Conservation (phyloP, 2,113 vertebrate species). For the Larimichthys crocea region DNA sequence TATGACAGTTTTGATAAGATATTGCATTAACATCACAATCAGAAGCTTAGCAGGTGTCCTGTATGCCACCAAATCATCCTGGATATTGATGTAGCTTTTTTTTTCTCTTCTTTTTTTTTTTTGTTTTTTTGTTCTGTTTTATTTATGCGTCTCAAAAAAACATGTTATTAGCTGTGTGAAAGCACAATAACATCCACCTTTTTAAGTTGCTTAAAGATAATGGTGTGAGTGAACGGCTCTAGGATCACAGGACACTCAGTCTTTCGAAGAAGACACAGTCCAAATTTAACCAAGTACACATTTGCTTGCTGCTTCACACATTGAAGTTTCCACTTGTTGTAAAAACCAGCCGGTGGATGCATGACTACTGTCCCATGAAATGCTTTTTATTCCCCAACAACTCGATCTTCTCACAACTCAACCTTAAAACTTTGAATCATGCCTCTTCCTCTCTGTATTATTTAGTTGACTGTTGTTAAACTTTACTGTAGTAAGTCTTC, state of each 20-base stretch:
- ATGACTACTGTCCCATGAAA: slow-evolving; percentile 79
- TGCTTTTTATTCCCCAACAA: slow-evolving; percentile 50
- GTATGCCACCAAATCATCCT: slow-evolving; percentile 74
- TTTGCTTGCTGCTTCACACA: slow-evolving; percentile 57
- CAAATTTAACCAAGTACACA: slow-evolving; percentile 46
- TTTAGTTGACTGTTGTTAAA: slow-evolving; percentile 84
- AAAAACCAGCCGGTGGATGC: slow-evolving; percentile 72
- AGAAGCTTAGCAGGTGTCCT: slow-evolving; percentile 75
- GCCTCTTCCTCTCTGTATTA: slow-evolving; percentile 79
- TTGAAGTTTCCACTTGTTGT: slow-evolving; percentile 51
- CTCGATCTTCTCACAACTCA: slow-evolving; percentile 52
- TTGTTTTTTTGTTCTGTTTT: slow-evolving; percentile 24
- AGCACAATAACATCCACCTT: slow-evolving; percentile 76
- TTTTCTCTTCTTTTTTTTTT: slow-evolving; percentile 14
- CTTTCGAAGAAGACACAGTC: slow-evolving; percentile 24
- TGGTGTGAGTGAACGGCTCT: slow-evolving; percentile 57
- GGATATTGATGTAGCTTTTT: slow-evolving; percentile 74
- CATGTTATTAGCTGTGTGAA: slow-evolving; percentile 73
- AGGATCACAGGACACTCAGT: slow-evolving; percentile 41
- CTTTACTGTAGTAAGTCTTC: slow-evolving; percentile 87
- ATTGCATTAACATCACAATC: slow-evolving; percentile 83
- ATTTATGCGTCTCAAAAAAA: slow-evolving; percentile 64
- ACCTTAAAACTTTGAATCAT: slow-evolving; percentile 75
- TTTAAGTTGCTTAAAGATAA: slow-evolving; percentile 53
- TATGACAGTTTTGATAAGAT: slow-evolving; percentile 81